phyloP scores from a whole-genome alignment of 1,140 invertebrate species.

The Elysia chlorotica region DNA sequence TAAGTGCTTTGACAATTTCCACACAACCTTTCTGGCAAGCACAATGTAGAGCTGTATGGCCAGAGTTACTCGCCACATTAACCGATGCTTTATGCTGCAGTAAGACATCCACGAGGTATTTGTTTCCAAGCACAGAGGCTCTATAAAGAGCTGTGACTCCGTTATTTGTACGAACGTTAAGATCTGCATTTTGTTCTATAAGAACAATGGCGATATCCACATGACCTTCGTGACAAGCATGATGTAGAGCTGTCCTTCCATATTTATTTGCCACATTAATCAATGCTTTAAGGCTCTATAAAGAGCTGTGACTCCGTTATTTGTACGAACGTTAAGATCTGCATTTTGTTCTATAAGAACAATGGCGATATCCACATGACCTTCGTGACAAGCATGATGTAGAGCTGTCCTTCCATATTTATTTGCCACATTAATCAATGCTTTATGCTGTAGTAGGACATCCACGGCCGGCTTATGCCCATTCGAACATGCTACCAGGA shows the following conservation, averaged over 20 bases:
- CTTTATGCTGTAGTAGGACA: not conserved
- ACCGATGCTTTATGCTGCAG: not conserved
- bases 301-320: not conserved
- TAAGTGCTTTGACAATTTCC: not conserved
- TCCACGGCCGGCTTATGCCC: not conserved
- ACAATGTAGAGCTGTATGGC: not conserved
- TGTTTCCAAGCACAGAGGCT: not conserved
- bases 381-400: not conserved
- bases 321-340: not conserved
- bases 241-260: not conserved
- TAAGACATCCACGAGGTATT: not conserved
- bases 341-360: not conserved
- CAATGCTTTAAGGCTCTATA: not conserved
- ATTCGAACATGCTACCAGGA: not conserved
- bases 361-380: not conserved
- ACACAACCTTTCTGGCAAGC: not conserved
- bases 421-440: not conserved
- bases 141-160: not conserved
- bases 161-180: not conserved
- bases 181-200: not conserved
- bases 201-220: not conserved
- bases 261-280: not conserved
- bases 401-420: not conserved
- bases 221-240: not conserved
- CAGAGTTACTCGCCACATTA: not conserved